Base-by-base conservation (phyloP, 2,888 invertebrate genomes). In the Agonopterix subpropinquella region DNA sequence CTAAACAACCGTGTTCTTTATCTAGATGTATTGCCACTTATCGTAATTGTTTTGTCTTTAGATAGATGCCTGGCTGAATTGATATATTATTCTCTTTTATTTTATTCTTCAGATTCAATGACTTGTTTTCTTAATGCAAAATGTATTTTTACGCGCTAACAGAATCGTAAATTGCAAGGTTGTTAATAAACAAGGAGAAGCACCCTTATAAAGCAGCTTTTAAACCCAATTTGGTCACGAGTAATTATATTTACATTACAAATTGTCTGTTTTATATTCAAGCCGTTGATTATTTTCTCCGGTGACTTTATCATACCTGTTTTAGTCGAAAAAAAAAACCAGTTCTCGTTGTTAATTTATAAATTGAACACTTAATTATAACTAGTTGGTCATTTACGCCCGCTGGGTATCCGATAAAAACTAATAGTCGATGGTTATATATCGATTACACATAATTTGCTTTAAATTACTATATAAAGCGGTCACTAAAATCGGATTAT, bases 291-390 rank as follows among this genome's bases (percentile, higher is more conserved):
- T 15, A 43, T 43, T 45, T 45, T 45, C 39, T 39, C 11, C 18
- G 44, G 8, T 44, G n/a, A 36, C 9, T 35, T 39, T n/a, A 28
- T 28, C 28, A 28, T 39, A n/a, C 10, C 28, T 18, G 9, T 43
- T 28, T 18, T 18, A 9, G 28, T 15, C 42, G 11, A 13, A n/a
- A 42, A 28, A 18, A 28, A 15, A 28, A 47, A 47, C 47, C 11
- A 10, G 47, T 47, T 11, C 41, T 11, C 44, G 55, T 55, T 56
- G 65, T 68, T 70, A 70, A 72, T 74, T 69, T 72, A 71, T 70
- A 70, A 73, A 74, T 74, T 77, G 70, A 74, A 67, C 66, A 73
- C 70, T 75, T 73, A 73, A 75, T 77, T 71, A 73, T 62, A 62
- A 59, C 52, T 61, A 59, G 64, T 59, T 58, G 64, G 53, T 62